Evolutionary conservation across 92 coral and sea anemone species (phyloP), one percentile per base, ranked within the genome.

Genomic region (Epizoanthus fatuus): DNA sequence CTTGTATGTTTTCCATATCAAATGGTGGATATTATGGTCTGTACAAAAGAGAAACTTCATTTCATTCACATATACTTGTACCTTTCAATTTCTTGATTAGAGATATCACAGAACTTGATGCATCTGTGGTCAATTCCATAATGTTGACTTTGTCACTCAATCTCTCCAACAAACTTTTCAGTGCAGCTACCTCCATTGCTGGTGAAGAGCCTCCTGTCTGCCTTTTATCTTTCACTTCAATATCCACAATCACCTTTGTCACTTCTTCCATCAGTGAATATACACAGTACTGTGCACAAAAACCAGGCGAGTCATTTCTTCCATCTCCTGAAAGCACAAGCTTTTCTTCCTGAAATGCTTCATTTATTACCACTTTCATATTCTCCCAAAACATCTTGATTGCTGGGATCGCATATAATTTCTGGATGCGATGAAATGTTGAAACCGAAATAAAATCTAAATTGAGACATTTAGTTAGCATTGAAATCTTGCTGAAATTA

Each of bases 291-390:
- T 85, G 67, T 5, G 82, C 72, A 58, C 81, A 38, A 55, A 35
- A 32, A n/a, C 86, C 86, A 32, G 79, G 70, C 15, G 72, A 82
- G 22, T 70, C 86, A 82, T 82, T 83, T 15, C 79, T 83, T 19
- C 80, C 86, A 70, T 83, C 86, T 15, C 79, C 86, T n/a, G 86
- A 15, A 71, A 83, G 59, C 72, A 72, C 73, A 5, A 81, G 13
- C 10, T 69, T 68, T 69, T 81, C 64, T 15, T 83, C 73, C 22
- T 59, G 19, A 39, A 72, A 44, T 20, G 58, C 87, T 0, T 59
- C 87, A 14, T 83, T 12, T 17, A 83, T 83, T 4, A 54, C 53
- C 42, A 69, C 71, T 72, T 83, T 72, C 87, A 83, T 55, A 9
- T 69, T 77, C 13, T n/a, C 51, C 79, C 79, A 82, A 72, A 71